phyloP scores from a whole-genome alignment of 2,888 invertebrate species.

The Tachina grossa region DNA sequence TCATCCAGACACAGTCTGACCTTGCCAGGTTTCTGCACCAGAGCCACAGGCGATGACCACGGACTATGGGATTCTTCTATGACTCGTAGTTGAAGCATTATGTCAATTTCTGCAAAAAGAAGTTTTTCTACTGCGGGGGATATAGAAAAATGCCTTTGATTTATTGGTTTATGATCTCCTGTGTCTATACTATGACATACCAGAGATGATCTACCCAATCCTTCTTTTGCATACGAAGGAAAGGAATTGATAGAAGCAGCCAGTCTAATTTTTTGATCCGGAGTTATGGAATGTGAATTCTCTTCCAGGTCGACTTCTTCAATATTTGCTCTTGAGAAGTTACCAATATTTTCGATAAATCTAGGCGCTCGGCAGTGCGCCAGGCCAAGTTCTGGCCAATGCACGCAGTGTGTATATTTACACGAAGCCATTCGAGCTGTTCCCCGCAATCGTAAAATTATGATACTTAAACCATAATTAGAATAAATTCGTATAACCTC shows the following conservation, averaged over 20 bases:
- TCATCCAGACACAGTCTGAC: constrained; percentile 45
- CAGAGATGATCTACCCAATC: constrained; percentile 25
- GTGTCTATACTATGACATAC: constrained; percentile 29
- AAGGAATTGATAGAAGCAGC: constrained; percentile 10
- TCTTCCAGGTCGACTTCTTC: no score
- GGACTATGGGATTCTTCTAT: no score
- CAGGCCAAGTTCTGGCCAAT: no score
- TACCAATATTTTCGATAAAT: background rate
- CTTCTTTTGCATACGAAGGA: constrained; percentile 42
- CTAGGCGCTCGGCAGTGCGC: no score
- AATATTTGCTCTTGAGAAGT: no score
- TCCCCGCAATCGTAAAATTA: no score
- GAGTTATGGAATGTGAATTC: background rate
- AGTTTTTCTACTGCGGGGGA: constrained; percentile 35
- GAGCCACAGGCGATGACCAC: constrained; percentile 32
- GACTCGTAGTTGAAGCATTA: no score
- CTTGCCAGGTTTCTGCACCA: constrained; percentile 46
- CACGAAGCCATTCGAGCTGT: no score
- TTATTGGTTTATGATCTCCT: constrained; percentile 32
- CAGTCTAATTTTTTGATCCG: no score
- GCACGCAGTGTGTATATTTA: no score
- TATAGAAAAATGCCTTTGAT: constrained; percentile 27
- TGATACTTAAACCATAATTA: no score
- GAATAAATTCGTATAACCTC: no score
- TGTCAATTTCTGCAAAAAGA: constrained; percentile 4